phyloP scores from a whole-genome alignment of 2,113 vertebrate species.

The Aix galericulata region DNA sequence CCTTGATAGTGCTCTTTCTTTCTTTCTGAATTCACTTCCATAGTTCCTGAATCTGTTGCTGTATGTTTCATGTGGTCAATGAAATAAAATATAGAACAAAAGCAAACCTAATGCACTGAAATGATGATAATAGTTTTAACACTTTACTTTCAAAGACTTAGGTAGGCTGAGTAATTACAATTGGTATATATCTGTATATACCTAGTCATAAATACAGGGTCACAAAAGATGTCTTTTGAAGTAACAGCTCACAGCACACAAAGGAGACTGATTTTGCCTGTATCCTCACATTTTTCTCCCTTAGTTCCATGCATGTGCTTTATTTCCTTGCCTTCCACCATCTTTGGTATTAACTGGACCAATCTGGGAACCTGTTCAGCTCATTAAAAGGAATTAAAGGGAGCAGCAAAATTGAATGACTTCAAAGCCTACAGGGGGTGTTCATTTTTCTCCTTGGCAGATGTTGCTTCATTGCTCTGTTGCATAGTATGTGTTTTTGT shows the following conservation, averaged over 20 bases:
- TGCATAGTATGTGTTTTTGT: background rate
- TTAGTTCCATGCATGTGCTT: background rate
- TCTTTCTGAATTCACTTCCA: background rate
- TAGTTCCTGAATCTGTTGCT: background rate
- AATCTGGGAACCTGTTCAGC: background rate
- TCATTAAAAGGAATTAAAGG: background rate
- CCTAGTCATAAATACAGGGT: background rate
- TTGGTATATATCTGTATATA: no score
- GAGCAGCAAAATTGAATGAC: background rate
- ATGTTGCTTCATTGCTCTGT: rapidly evolving
- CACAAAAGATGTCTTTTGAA: background rate
- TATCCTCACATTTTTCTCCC: background rate
- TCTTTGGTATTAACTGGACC: background rate
- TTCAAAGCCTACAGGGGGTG: background rate
- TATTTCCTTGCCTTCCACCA: background rate
- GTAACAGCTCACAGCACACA: background rate
- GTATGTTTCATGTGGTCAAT: background rate
- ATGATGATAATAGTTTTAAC: background rate
- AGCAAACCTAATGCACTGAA: background rate
- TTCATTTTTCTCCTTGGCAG: background rate
- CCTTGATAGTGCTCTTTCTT: background rate
- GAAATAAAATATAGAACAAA: background rate
- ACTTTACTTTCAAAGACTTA: background rate
- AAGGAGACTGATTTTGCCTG: background rate
- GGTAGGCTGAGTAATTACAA: background rate